phyloP scores from a whole-genome alignment of 1,140 invertebrate species.

The honey bee (Apis mellifera) region Amel_HAv3.1 CM009934.2:10022501-10023000 shows the following conservation, averaged over 20 bases:
- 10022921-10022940: slow-evolving; percentile 13
- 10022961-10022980: slow-evolving; percentile 28
- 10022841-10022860: slow-evolving; percentile 42
- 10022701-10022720: slow-evolving; percentile 59
- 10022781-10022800: slow-evolving; percentile 44
- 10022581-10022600: slow-evolving; percentile 78
- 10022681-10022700: slow-evolving; percentile 69
- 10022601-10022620: slow-evolving; percentile 79
- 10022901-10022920: slow-evolving; percentile 43
- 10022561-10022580: slow-evolving; percentile 79
- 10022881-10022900: slow-evolving; percentile 49
- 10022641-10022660: slow-evolving; percentile 76
- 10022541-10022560: slow-evolving; percentile 79
- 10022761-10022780: slow-evolving; percentile 33
- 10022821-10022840: slow-evolving; percentile 28
- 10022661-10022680: slow-evolving; percentile 77
- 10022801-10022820: neutral
- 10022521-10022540: slow-evolving; percentile 75
- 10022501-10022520: slow-evolving; percentile 77
- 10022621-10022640: slow-evolving; percentile 81
- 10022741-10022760: slow-evolving; percentile 36
- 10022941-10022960: neutral
- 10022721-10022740: slow-evolving; percentile 62
- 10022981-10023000: slow-evolving; percentile 20
- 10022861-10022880: slow-evolving; percentile 39